These are phyloP conservation scores for Aphodius sticticus DNA, from an alignment of 2,888 invertebrate species.

Conservation along the genomic window DNA sequence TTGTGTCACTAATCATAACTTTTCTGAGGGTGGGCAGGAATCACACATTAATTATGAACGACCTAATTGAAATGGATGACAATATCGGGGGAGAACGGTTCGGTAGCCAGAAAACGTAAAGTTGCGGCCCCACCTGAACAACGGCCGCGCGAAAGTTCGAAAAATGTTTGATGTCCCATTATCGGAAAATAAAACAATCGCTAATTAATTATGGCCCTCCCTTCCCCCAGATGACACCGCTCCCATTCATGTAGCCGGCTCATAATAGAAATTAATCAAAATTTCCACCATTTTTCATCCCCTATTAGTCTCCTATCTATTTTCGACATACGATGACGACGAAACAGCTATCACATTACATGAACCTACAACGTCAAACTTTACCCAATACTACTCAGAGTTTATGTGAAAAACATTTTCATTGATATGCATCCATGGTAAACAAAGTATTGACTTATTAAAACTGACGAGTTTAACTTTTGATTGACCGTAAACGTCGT, in stretches of 20 bases:
- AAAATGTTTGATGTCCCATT: constrained; percentile 24
- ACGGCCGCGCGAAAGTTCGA: constrained; percentile 19
- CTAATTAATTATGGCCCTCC: constrained; percentile 17
- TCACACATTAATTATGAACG: neutral
- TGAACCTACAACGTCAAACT: neutral
- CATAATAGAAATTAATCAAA: constrained; percentile 11
- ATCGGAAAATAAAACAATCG: constrained; percentile 24
- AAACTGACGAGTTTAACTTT: no score
- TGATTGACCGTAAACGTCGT: no score
- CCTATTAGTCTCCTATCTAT: constrained; percentile 12
- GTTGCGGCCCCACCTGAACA: constrained; percentile 16
- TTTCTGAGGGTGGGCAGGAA: neutral
- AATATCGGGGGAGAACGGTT: constrained; percentile 5
- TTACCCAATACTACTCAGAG: neutral
- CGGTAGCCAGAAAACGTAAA: neutral
- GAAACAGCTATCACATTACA: neutral
- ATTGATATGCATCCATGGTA: no score
- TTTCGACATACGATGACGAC: neutral
- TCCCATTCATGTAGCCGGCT: constrained; percentile 8
- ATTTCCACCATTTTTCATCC: constrained; percentile 21
- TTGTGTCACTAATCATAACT: neutral
- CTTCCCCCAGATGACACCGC: neutral
- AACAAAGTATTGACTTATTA: no score
- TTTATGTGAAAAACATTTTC: neutral
- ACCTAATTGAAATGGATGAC: constrained; percentile 20